These are phyloP conservation scores for Magallana ariakensis DNA, from an alignment of 1,140 invertebrate species.

Conservation along the genomic window DNA sequence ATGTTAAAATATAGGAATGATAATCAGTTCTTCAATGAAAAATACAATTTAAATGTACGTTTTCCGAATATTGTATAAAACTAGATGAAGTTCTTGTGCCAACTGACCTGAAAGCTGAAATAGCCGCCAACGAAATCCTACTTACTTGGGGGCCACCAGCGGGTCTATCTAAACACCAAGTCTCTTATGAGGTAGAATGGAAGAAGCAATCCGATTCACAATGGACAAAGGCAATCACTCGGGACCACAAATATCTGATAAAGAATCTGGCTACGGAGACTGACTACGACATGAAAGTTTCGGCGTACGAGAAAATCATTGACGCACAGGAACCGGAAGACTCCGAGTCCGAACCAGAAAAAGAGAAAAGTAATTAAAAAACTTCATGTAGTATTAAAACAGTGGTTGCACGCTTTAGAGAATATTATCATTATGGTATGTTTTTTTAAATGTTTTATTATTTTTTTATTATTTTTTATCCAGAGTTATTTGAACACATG, in stretches of 20 bases:
- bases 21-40: no score
- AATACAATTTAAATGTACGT: no score
- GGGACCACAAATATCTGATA: neutral
- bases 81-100: neutral
- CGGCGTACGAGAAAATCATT: neutral
- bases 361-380: neutral
- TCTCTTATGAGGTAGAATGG: slow-evolving; percentile 6
- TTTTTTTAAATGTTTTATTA: neutral
- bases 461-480: neutral
- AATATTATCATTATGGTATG: neutral
- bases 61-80: neutral
- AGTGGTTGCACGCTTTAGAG: no score
- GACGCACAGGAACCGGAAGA: neutral
- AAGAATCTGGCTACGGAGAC: neutral
- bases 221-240: neutral
- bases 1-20: no score
- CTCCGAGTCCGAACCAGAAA: neutral
- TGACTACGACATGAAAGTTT: slow-evolving; percentile 6
- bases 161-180: neutral
- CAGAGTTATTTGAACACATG: neutral
- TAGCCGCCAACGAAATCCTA: neutral
- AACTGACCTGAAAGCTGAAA: neutral
- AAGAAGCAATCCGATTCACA: neutral
- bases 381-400: no score
- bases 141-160: neutral